A percentile compares a stretch with the other conserved stretches of the same genome.
Evolutionary conservation across 1,140 invertebrate genomes (phyloP).

Genomic region (Trialeurodes vaporariorum): DNA sequence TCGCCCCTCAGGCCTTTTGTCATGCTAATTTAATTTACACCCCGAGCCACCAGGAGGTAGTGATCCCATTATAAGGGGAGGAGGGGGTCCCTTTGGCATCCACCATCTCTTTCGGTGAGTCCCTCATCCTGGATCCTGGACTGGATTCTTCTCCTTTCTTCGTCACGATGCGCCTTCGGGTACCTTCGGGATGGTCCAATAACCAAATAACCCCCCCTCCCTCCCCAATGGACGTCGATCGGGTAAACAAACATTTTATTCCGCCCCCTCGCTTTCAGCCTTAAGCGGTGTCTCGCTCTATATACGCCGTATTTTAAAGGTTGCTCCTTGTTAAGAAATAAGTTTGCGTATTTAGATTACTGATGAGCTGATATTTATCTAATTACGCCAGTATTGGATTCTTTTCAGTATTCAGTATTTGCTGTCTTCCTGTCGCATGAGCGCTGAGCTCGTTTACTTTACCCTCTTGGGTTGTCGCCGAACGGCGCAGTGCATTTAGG

Average conservation of each 20-base stretch:
- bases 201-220: neutral
- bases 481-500: too few species aligned
- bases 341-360: neutral
- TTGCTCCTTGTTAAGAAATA: neutral
- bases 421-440: too few species aligned
- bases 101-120: too few species aligned
- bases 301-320: neutral
- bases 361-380: neutral
- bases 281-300: neutral
- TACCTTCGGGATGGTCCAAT: neutral
- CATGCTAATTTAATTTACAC: constrained; percentile 1
- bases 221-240: neutral
- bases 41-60: too few species aligned
- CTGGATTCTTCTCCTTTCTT: neutral
- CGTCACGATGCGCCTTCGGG: neutral
- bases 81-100: neutral
- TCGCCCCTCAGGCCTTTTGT: neutral
- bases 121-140: neutral
- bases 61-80: neutral
- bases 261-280: neutral
- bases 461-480: too few species aligned
- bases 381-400: neutral
- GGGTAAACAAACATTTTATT: neutral
- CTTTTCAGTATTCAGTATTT: neutral
- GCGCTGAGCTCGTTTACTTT: too few species aligned